Evolutionary conservation across 1,140 invertebrate species (phyloP).

Genomic region (Gonioctena quinquepunctata): DNA sequence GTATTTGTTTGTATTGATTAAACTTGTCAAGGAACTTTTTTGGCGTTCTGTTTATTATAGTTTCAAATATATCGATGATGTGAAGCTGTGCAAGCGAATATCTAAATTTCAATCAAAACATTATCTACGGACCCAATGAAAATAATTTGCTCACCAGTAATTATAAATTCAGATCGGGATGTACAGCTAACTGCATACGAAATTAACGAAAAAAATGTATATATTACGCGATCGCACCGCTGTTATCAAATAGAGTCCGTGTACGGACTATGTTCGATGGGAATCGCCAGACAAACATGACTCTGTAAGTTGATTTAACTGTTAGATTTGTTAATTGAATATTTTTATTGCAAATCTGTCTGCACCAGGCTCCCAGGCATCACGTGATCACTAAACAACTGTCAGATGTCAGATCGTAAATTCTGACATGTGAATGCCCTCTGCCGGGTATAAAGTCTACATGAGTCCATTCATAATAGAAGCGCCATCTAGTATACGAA

Average conservation of each 20-base stretch:
- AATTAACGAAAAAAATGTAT: background rate
- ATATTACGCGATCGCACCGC: background rate
- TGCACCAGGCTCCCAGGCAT: background rate
- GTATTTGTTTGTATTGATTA: background rate
- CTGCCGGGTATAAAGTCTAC: too few relatives aligned
- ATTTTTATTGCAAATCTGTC: background rate
- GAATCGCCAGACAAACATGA: constrained; percentile 23
- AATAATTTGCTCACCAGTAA: background rate
- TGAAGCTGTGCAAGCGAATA: too few relatives aligned
- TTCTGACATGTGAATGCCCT: background rate
- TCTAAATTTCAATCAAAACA: too few relatives aligned
- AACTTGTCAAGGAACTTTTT: too few relatives aligned
- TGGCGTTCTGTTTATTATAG: too few relatives aligned
- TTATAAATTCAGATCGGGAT: background rate
- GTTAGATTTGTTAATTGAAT: background rate
- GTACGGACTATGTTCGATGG: constrained; percentile 20
- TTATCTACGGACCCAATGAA: too few relatives aligned
- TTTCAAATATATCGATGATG: too few relatives aligned
- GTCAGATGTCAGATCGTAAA: background rate
- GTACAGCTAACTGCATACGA: background rate
- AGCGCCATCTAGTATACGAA: too few relatives aligned
- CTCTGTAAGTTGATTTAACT: background rate
- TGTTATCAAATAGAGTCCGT: constrained; percentile 15
- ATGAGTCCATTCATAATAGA: too few relatives aligned
- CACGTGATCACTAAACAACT: constrained; percentile 1